Base-by-base conservation (phyloP, 2,888 invertebrate genomes). In the Oscheius sp. region DNA sequence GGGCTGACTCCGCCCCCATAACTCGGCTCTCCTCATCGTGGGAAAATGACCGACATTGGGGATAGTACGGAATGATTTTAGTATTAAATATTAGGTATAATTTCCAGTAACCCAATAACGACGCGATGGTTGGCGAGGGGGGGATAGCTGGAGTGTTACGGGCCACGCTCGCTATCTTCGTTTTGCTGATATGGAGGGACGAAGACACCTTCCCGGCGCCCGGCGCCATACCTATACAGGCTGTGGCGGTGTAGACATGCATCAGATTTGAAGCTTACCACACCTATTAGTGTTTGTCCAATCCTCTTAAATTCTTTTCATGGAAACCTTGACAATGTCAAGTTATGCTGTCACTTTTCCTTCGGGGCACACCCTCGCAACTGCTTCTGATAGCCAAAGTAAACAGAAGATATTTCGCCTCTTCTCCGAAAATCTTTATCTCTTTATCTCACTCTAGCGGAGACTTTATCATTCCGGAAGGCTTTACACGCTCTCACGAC, bases 1-100 rank as follows among this genome's bases (percentile, higher is more conserved):
- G 55, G 69, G 43, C 55, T 69, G 69, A 69, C 69, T 69, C 69
- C 69, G 69, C 69, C 69, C 69, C 66, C 66, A 27, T 66, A 66
- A 66, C 66, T 66, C 52, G 66, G 66, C 66, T 49, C 52, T 27
- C 66, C 66, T 66, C 66, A 66, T 66, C 66, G 66, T 66, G 66
- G 66, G 66, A 66, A 52, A 66, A 66, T 66, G 66, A 52, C 52
- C 66, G 49, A 52, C 66, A 66, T 66, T 52, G 63, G 63, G 23
- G n/a, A 49, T 55, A 49, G 58, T 23, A 29, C 18, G 43, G 43
- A 43, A 45, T 18, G 46, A 63, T 18, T 43, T 45, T 16, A 49
- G 52, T 29, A 46, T 16, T 46, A 18, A 18, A 61, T 27, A 49
- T 49, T 52, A 27, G 66, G 23, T 27, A 27, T 52, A 46, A 18